phyloP scores from a whole-genome alignment of 2,888 invertebrate genomes.

The Phaonia tiefii region DNA sequence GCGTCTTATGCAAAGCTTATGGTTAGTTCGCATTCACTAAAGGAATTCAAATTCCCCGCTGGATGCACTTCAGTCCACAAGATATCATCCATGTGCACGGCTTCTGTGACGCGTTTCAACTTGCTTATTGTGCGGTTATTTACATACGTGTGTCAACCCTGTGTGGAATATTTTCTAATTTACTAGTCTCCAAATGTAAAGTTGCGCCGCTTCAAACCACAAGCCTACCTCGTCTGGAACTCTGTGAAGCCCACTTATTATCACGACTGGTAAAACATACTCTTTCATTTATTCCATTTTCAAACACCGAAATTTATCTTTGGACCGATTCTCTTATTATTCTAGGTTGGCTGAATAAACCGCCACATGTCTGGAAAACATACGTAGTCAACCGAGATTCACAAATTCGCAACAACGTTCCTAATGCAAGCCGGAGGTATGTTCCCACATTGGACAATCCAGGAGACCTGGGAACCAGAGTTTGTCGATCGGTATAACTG shows the following conservation, averaged over 20 bases:
- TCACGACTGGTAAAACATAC: conserved; percentile 1
- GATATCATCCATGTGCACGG: conserved; percentile 36
- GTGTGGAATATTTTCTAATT: neutral
- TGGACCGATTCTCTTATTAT: conserved; percentile 29
- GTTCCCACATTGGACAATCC: neutral
- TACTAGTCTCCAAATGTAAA: conserved; percentile 29
- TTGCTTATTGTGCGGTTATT: conserved; percentile 28
- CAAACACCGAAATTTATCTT: neutral
- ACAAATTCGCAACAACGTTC: conserved; percentile 27
- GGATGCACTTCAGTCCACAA: conserved; percentile 19
- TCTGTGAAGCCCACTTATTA: neutral
- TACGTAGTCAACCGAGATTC: conserved; percentile 21
- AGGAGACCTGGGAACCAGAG: conserved; percentile 10
- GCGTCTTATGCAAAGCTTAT: conserved; percentile 48
- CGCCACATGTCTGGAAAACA: conserved; percentile 9
- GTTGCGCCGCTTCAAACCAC: conserved; percentile 30
- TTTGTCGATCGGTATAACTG: neutral
- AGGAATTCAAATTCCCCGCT: conserved; percentile 29
- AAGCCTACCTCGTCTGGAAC: conserved; percentile 1
- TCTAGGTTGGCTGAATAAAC: conserved; percentile 7
- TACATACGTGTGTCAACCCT: conserved; percentile 4
- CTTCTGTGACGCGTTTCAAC: conserved; percentile 41
- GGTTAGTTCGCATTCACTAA: conserved; percentile 39
- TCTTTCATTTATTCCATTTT: neutral
- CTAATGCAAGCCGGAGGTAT: no score